These are phyloP conservation scores for Archips crataeganus DNA, from an alignment of 2,888 invertebrate species.

Conservation along the genomic window DNA sequence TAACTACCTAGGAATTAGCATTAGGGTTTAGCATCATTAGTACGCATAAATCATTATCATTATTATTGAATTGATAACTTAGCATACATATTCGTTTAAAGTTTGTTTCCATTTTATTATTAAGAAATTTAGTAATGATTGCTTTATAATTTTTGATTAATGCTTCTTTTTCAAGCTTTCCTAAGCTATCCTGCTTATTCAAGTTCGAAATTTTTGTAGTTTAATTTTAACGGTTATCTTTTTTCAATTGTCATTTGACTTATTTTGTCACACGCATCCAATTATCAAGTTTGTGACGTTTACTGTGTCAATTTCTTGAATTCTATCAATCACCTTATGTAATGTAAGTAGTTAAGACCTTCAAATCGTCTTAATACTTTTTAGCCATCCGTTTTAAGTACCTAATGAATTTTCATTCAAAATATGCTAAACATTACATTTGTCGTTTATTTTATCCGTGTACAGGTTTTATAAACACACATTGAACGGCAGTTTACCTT, in stretches of 20 bases:
- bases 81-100: not conserved
- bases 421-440: not conserved
- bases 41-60: not conserved
- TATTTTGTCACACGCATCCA: constrained; percentile 12
- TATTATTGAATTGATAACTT: not conserved
- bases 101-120: not conserved
- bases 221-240: not conserved
- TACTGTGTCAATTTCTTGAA: not conserved
- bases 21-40: not conserved
- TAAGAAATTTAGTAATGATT: too few species aligned
- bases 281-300: constrained; percentile 25
- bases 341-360: not conserved
- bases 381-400: too few species aligned
- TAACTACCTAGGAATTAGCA: too few species aligned
- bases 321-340: not conserved
- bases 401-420: too few species aligned
- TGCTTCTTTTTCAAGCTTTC: not conserved
- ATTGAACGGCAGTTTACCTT: not conserved
- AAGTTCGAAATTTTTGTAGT: not conserved
- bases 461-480: not conserved
- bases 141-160: too few species aligned
- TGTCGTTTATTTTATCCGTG: not conserved
- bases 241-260: not conserved
- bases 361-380: not conserved
- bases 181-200: not conserved